Percentiles rank a stretch among this genome's conserved stretches.
These are phyloP conservation scores for Myopa testacea DNA, from an alignment of 2,888 invertebrate genomes.

Conservation along the genomic window DNA sequence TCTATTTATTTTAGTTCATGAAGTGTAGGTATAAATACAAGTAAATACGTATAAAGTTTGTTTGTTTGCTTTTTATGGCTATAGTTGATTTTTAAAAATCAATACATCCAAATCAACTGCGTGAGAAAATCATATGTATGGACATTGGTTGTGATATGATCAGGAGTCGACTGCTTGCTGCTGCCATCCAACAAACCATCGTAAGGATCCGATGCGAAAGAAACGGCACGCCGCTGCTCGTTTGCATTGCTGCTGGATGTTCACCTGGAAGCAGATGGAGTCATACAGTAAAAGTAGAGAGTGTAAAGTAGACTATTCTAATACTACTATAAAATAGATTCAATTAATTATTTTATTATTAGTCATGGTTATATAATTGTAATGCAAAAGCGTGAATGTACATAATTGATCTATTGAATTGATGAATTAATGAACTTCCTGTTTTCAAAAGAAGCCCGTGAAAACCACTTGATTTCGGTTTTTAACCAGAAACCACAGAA, in stretches of 20 bases:
- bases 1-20: too few relatives aligned
- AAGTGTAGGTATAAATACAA: not conserved
- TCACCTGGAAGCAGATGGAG: conserved; percentile 72
- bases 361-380: too few relatives aligned
- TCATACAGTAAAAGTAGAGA: too few relatives aligned
- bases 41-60: not conserved
- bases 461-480: too few relatives aligned
- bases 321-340: too few relatives aligned
- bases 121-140: conserved; percentile 51
- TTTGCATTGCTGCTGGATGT: conserved; percentile 89
- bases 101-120: conserved; percentile 52
- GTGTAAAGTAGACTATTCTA: too few relatives aligned
- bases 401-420: too few relatives aligned
- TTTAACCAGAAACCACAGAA: too few relatives aligned
- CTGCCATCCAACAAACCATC: conserved; percentile 55
- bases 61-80: not conserved
- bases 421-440: too few relatives aligned
- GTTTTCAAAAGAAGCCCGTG: too few relatives aligned
- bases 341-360: too few relatives aligned
- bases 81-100: not conserved
- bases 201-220: conserved; percentile 56
- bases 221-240: conserved; percentile 72
- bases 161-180: conserved; percentile 57
- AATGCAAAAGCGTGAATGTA: too few relatives aligned
- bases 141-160: conserved; percentile 67